Evolutionary conservation across 2,888 invertebrate species (phyloP), one percentile per base, ranked within the genome.

Genomic region (Ornithoptera alexandrae): DNA sequence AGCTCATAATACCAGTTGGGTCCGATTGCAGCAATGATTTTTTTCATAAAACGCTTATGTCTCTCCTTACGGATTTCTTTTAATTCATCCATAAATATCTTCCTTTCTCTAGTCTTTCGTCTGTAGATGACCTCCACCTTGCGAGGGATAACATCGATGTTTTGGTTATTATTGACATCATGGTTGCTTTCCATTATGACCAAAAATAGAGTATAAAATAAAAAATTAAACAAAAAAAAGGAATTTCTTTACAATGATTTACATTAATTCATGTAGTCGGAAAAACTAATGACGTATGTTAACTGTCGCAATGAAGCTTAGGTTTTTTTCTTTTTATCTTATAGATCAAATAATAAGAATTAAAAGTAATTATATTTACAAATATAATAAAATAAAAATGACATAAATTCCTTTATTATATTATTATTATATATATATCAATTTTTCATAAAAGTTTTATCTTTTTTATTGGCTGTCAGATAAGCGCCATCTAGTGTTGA

Each of bases 1-100:
- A 92, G 82, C 1, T 86, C 84, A 74, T 92, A 90, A 71, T 90
- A 89, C 92, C 92, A 93, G 15, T 72, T 79, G 0, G 92, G 91
- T 1, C 92, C 92, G 10, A 89, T 78, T 1, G 78, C 71, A 3
- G 69, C 62, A 67, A 65, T 81, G n/a, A 89, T 77, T 17, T 56
- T 73, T 68, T 75, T 77, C 8, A 84, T 70, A 18, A 82, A 57
- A 15, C 72, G 59, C 72, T 80, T 86, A 10, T 79, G 77, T 63
- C 70, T 81, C 46, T 79, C 75, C 67, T 72, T 81, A 5, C 92
- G 84, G 42, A 81, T 69, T 64, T 80, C 77, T 65, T 81, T 84
- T n/a, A 92, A 84, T 62, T 89, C 92, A 64, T 88, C 79, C 86
- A 92, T 86, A 74, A 87, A 92, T 22, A 85, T 67, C 74, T 85